A percentile compares a stretch with the other conserved stretches of the same genome.
phyloP scores from a whole-genome alignment of 2,888 invertebrate species.

The Didymodactylos carnosus region DNA sequence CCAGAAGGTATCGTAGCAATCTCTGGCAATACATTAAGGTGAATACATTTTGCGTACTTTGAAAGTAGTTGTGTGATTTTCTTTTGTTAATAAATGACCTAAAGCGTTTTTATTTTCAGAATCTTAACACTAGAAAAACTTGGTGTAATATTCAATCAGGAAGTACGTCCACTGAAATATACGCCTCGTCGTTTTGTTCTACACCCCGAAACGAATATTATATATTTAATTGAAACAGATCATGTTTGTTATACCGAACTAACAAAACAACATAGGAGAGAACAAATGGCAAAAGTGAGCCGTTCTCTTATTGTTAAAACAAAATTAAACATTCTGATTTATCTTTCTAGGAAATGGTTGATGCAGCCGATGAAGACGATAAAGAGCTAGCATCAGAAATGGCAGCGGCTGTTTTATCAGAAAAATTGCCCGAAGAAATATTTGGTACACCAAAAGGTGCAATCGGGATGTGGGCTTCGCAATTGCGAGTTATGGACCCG shows the following conservation, averaged over 20 bases:
- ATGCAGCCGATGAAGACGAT: constrained; percentile 85
- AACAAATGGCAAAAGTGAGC: constrained; percentile 71
- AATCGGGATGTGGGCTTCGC: constrained; percentile 80
- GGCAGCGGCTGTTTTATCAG: constrained; percentile 68
- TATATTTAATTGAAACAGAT: constrained; percentile 73
- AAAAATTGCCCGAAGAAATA: constrained; percentile 71
- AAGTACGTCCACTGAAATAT: constrained; percentile 54
- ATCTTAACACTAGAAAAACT: constrained; percentile 92
- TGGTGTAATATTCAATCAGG: constrained; percentile 91
- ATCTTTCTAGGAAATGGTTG: constrained; percentile 53
- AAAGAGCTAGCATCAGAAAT: constrained; percentile 84
- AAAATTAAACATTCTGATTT: neutral
- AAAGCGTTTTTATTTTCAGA: constrained; percentile 22
- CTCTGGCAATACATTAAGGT: constrained; percentile 68
- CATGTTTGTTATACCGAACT: constrained; percentile 94
- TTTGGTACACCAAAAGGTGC: constrained; percentile 89
- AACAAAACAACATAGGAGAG: constrained; percentile 68
- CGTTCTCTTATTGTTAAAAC: neutral
- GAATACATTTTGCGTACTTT: constrained; percentile 27
- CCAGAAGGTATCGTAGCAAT: constrained; percentile 98
- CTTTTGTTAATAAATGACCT: neutral
- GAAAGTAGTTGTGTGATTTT: neutral
- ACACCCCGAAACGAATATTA: constrained; percentile 68
- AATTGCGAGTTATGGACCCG: constrained; percentile 30
- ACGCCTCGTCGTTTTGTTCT: constrained; percentile 85